Evolutionary conservation across 2,113 vertebrate genomes (phyloP), one percentile per base, ranked within the genome.

Genomic region (Lepus europaeus): DNA sequence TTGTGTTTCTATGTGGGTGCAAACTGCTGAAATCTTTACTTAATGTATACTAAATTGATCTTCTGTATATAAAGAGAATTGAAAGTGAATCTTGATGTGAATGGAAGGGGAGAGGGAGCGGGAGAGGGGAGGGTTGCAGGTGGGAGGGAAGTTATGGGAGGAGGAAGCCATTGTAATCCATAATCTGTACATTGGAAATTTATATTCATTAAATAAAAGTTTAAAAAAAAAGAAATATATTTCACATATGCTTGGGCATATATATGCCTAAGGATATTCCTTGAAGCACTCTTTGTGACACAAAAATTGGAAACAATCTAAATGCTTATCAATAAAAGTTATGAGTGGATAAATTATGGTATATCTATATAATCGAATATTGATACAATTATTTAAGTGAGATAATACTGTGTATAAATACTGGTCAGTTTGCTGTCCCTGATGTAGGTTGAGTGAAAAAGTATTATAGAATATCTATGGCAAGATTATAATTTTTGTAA

Each of bases 401-500:
- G 2, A 23, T 9, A 51, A 6, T 17, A 25, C 25, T 10, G 4
- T 29, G 6, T 29, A 7, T 69, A 33, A 39, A 25, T 22, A 10
- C 29, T 53, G 6, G 59, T 16, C 19, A 45, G 45, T 17, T 9
- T 6, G 33, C 20, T 80, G 53, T 25, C 56, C 4, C 68, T 31
- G 23, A 68, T 5, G 19, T 53, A 20, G 8, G 11, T 13, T 29
- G 36, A 81, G 4, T 51, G 11, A 59, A 76, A 87, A 82, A 56
- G 84, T 77, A 33, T 9, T 66, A 31, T 23, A 73, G 83, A 61
- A 13, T 80, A 33, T n/a, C 7, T 70, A 64, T 2, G 16, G 22
- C 29, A 51, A 89, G 49, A 88, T 66, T 76, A 83, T 7, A 63
- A 81, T 86, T 68, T 93, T 59, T 63, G 29, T 81, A 76, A 95